Evolutionary conservation across 1,140 invertebrate species (phyloP), one percentile per base, ranked within the genome.

Genomic region (Brachionus paranguensis): DNA sequence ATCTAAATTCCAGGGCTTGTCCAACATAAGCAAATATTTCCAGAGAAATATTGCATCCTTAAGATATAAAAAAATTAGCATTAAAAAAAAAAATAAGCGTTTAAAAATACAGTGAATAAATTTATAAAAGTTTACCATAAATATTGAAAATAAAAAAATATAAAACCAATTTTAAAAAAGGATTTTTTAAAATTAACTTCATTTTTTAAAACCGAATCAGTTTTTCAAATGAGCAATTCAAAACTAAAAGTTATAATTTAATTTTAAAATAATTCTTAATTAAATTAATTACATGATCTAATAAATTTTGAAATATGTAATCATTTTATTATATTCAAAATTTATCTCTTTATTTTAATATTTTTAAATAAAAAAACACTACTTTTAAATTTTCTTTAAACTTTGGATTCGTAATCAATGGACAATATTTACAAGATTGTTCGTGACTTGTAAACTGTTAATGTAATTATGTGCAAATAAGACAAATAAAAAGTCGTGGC

Each of bases 1-100:
- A 81, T 17, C 78, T 60, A 41, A 81, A 81, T 24, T 81, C 78
- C 8, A 68, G 11, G 17, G 78, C 12, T 68, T 81, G 37, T 14
- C 53, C 78, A 41, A 64, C 33, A 43, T 68, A 68, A 29, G 64
- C 12, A n/a, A 41, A 68, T 11, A 81, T 12, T 45, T 64, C 78
- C 6, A 81, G 27, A 3, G 78, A 64, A 41, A 81, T 81, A 7
- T 20, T 76, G 27, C 72, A 76, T 50, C 27, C 72, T 76, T 24
- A 74, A 74, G 12, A 11, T 24, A 29, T 29, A 37, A 17, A 72
- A 72, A 7, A 20, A 10, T 24, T 20, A 20, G 0, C 3, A 55
- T 55, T 8, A 20, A 20, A 60, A 4, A 1, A 2, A 33, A 60
- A 8, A 10, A 24, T 24, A 60, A 60, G 20, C 10, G n/a, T 8